A percentile compares a stretch with the other conserved stretches of the same genome.
Evolutionary conservation across 2,113 vertebrate species (phyloP).

Genomic region (Pygoscelis adeliae): DNA sequence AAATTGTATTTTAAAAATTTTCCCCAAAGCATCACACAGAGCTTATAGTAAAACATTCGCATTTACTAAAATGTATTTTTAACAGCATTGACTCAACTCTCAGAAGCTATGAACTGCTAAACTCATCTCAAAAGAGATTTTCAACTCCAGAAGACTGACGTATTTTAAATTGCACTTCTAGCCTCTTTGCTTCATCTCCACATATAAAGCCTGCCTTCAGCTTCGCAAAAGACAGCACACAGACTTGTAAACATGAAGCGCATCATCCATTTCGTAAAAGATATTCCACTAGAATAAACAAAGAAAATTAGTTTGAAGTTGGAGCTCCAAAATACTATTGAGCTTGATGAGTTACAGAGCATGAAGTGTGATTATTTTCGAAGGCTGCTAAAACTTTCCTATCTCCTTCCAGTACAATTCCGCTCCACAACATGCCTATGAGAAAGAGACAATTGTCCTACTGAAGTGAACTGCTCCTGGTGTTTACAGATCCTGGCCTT

Average conservation of each 20-base stretch:
- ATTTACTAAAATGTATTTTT: background rate
- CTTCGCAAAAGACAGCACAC: rapidly evolving
- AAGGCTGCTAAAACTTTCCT: background rate
- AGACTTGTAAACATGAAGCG: background rate
- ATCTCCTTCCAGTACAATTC: background rate
- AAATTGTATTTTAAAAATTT: background rate
- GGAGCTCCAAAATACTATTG: background rate
- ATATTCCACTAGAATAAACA: background rate
- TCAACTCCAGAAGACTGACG: background rate
- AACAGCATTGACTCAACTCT: background rate
- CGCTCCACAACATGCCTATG: background rate
- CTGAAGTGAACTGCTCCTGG: background rate
- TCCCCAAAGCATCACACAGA: background rate
- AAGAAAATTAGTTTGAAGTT: background rate
- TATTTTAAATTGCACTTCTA: background rate
- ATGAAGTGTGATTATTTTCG: rapidly evolving
- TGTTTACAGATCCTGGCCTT: background rate
- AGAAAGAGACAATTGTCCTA: background rate
- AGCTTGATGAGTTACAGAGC: background rate
- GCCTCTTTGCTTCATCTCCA: background rate
- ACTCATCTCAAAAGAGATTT: background rate
- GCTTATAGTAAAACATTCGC: background rate
- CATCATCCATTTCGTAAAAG: background rate
- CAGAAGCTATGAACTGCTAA: background rate
- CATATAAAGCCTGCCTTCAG: background rate